These are phyloP conservation scores for Drosophila bocqueti DNA, from an alignment of 1,140 invertebrate species.

Conservation along the genomic window DNA sequence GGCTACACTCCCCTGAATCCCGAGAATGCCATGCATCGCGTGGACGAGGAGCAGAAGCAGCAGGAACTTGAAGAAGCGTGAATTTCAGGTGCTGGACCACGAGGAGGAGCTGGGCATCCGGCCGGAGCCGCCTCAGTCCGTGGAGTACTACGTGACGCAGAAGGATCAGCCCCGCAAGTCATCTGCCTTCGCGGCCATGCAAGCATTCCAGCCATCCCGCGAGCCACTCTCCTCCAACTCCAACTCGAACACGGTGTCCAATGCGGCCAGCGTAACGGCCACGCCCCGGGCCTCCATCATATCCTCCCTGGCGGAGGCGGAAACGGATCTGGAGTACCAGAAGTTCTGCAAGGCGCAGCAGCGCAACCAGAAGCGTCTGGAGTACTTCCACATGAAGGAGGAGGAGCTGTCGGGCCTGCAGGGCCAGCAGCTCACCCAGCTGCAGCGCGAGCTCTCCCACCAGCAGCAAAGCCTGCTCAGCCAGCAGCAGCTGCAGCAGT, in stretches of 20 bases:
- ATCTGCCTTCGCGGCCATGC: conserved; percentile 82
- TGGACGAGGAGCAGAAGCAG: conserved; percentile 67
- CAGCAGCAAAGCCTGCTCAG: conserved; percentile 26
- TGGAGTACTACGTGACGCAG: conserved; percentile 63
- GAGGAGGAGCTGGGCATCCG: conserved; percentile 74
- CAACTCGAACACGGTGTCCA: conserved; percentile 23
- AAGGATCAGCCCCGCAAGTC: conserved; percentile 60
- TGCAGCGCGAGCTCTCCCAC: conserved; percentile 20
- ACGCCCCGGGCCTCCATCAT: conserved; percentile 69
- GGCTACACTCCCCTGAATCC: conserved; percentile 79
- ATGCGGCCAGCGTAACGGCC: conserved; percentile 29
- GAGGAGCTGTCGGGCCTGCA: conserved; percentile 60
- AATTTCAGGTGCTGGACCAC: conserved; percentile 80
- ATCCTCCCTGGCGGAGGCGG: conserved; percentile 45
- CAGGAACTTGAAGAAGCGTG: conserved; percentile 74
- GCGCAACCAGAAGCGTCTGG: conserved; percentile 76
- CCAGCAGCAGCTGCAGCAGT: conserved; percentile 44
- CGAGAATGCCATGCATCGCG: conserved; percentile 71
- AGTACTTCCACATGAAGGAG: conserved; percentile 79
- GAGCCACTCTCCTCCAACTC: conserved; percentile 66
- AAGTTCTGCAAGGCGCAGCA: conserved; percentile 77
- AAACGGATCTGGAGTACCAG: conserved; percentile 70
- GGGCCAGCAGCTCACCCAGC: conserved; percentile 32
- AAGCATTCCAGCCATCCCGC: conserved; percentile 84
- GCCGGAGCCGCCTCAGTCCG: conserved; percentile 55